Evolutionary conservation across 2,797 vertebrate species (phyloP), one percentile per base, ranked within the genome.

Genomic region (Sebastes itinus): DNA sequence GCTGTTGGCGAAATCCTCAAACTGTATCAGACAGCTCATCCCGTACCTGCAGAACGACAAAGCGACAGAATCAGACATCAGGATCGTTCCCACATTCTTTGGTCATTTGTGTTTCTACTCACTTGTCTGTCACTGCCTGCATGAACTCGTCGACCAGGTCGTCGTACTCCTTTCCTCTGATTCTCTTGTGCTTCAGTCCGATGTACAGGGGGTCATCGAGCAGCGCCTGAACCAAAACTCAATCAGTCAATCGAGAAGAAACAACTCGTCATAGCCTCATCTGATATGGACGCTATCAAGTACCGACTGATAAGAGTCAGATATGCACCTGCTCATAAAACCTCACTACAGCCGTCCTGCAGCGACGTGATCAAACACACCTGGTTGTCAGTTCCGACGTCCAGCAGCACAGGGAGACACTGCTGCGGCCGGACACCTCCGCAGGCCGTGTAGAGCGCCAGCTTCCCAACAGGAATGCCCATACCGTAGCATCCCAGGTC

Each of bases 1-100:
- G 92, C 93, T 96, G 78, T 99, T 99, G 84, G 97, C 98, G 76
- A 99, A 99, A 82, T 99, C 99, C 94, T 99, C 99, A 94, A 99
- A 99, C 92, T 99, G 99, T 87, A 99, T 97, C 46, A 99, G 95
- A 81, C 98, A 99, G 89, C 96, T 98, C 96, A 98, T 98, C 77
- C 98, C 97, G 0, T 99, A 99, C 93, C 99, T 99, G 94, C 49
- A 88, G 28, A 33, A 56, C 0, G 9, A 72, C n/a, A 63, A 25
- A 10, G 27, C 0, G 16, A 58, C 16, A 6, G 9, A 9, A 32
- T 85, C 67, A 88, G 12, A 67, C 32, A 28, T 7, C 54, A 6
- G 25, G 1, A 30, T 56, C 72, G 4, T 6, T 69, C 7, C 4
- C 20, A 25, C 5, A 0, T 30, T 22, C 2, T 3, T 22, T 7